phyloP scores from a whole-genome alignment of 35 echinoderm and acorn worm species.

The Chiridota heheva region DNA sequence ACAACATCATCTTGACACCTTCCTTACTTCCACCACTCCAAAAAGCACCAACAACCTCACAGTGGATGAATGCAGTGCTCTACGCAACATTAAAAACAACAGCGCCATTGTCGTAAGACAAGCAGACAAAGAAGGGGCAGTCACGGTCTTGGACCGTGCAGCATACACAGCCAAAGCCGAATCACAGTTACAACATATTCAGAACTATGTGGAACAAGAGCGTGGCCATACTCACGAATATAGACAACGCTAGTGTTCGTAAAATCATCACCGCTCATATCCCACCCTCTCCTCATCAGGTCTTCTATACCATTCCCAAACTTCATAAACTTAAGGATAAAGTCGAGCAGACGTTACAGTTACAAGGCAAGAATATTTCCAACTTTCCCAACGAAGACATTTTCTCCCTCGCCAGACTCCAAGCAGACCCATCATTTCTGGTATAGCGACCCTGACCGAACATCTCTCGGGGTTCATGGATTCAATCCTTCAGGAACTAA shows the following conservation, averaged over 20 bases:
- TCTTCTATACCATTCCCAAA: background rate
- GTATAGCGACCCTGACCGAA: background rate
- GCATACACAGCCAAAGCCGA: background rate
- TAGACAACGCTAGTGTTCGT: too few species aligned
- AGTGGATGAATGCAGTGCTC: too few species aligned
- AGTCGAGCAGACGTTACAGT: background rate
- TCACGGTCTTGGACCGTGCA: background rate
- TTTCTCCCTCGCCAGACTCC: background rate
- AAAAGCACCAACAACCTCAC: too few species aligned
- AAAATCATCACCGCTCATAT: too few species aligned
- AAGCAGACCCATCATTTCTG: too few species aligned
- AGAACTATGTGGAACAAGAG: too few species aligned
- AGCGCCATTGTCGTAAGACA: background rate
- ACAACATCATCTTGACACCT: too few species aligned
- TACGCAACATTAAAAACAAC: background rate
- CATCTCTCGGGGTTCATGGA: conserved; percentile 21
- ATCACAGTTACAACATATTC: too few species aligned
- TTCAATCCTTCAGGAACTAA: background rate
- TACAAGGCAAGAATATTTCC: too few species aligned
- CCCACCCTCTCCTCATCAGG: background rate
- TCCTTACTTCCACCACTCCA: too few species aligned
- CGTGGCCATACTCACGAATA: background rate
- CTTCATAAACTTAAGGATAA: too few species aligned
- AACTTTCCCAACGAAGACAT: too few species aligned
- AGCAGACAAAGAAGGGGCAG: background rate